Base-by-base conservation (phyloP, 2,113 vertebrate species). In the Etheostoma spectabile region DNA sequence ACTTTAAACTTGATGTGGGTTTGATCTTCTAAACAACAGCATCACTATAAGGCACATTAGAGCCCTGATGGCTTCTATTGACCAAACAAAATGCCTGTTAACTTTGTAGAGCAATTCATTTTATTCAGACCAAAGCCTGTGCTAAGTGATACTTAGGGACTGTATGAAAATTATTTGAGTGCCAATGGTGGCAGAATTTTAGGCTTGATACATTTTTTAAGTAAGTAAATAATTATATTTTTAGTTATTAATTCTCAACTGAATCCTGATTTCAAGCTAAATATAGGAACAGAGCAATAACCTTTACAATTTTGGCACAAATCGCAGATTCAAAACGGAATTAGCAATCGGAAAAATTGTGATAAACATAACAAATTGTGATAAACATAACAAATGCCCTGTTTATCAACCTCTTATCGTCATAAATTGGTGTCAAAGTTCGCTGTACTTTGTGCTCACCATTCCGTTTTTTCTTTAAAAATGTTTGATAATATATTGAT, bases 1-100 rank as follows among this genome's bases (percentile, higher is more conserved):
- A 42, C 33, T 77, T 59, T 22, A 56, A 72, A 79, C 80, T 59
- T n/a, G 11, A 65, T 60, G 57, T 11, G 27, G 67, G 49, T 75
- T 52, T 52, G 77, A 79, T 84, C 22, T 67, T 66, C 52, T 6
- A 77, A 67, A 79, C 74, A 78, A 56, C 59, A 75, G 63, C 77
- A 64, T 68, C 56, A 16, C 46, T 19, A 13, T 55, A 30, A 24
- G 60, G 51, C 46, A 74, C 52, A 53, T 80, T 70, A 52, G 7
- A 35, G 11, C 16, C 57, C 18, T 35, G 1, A 84, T 24, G 52
- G 77, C 49, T 48, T 77, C 35, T 33, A 53, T 19, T 78, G 68
- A 75, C 55, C 15, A 14, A 52, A 74, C 56, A 22, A 62, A 72
- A 38, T 19, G 15, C 13, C 21, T 35, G 24, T 57, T 71, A 73